These are phyloP conservation scores for Oophaga pumilio DNA, from an alignment of 2,113 vertebrate genomes.

Conservation along the genomic window DNA sequence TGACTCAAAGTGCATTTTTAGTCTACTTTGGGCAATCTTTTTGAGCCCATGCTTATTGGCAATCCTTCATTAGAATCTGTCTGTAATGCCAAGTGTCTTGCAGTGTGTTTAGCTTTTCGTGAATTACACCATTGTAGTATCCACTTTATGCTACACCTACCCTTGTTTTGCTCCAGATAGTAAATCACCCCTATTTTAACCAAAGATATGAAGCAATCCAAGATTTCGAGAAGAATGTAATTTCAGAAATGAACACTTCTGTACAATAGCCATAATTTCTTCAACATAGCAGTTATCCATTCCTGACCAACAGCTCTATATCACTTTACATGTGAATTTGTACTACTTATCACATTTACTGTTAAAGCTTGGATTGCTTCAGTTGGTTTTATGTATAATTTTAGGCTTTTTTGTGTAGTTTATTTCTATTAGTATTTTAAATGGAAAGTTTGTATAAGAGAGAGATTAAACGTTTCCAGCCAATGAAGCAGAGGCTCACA, in stretches of 20 bases:
- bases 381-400: constrained; percentile 86
- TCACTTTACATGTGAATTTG: constrained; percentile 80
- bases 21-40: not conserved
- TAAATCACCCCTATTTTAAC: constrained; percentile 77
- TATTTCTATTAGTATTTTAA: constrained; percentile 88
- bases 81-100: not conserved
- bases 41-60: not conserved
- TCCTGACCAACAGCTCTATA: constrained; percentile 60
- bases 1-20: not conserved
- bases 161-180: constrained; percentile 29
- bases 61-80: not conserved
- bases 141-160: not conserved
- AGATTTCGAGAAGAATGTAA: constrained; percentile 63
- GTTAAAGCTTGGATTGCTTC: constrained; percentile 81
- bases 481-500: constrained; percentile 91
- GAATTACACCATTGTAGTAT: not conserved
- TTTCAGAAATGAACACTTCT: constrained; percentile 59
- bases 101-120: not conserved
- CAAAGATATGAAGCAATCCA: constrained; percentile 89
- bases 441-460: constrained; percentile 90
- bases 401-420: constrained; percentile 78
- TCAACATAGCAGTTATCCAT: constrained; percentile 26
- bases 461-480: constrained; percentile 79
- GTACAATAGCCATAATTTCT: not conserved
- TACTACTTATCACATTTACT: constrained; percentile 74